Percentiles rank a stretch among this genome's conserved stretches.
phyloP scores from a whole-genome alignment of 2,113 vertebrate genomes.

The Manacus vitellinus region DNA sequence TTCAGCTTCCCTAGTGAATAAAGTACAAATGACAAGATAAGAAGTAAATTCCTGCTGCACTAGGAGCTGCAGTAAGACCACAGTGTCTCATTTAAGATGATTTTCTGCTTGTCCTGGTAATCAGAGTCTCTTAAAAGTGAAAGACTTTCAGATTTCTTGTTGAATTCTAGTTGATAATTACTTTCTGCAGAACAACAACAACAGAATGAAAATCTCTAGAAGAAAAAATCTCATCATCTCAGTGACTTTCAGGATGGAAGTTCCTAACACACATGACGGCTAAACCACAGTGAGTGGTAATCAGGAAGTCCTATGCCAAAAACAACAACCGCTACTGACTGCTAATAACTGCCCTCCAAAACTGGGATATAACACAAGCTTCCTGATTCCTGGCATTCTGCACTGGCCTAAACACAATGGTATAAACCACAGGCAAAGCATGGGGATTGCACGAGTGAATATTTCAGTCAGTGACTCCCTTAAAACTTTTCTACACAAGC shows the following conservation, averaged over 20 bases:
- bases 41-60: not conserved
- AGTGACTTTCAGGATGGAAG: not conserved
- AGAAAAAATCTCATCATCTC: not conserved
- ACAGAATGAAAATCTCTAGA: not conserved
- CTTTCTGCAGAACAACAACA: not conserved
- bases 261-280: not conserved
- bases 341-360: not conserved
- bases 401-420: not conserved
- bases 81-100: not conserved
- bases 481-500: not conserved
- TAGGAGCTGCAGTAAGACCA: not conserved
- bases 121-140: not conserved
- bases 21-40: not conserved
- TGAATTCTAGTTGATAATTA: not conserved
- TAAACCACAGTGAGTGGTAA: not conserved
- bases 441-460: not conserved
- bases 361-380: not conserved
- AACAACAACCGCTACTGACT: not conserved
- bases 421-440: not conserved
- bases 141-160: not conserved
- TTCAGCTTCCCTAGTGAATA: not conserved
- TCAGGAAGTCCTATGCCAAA: not conserved
- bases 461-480: not conserved
- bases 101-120: not conserved
- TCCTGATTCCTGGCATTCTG: not conserved